phyloP scores from a whole-genome alignment of 2,797 vertebrate species.

The Pipistrellus kuhlii region DNA sequence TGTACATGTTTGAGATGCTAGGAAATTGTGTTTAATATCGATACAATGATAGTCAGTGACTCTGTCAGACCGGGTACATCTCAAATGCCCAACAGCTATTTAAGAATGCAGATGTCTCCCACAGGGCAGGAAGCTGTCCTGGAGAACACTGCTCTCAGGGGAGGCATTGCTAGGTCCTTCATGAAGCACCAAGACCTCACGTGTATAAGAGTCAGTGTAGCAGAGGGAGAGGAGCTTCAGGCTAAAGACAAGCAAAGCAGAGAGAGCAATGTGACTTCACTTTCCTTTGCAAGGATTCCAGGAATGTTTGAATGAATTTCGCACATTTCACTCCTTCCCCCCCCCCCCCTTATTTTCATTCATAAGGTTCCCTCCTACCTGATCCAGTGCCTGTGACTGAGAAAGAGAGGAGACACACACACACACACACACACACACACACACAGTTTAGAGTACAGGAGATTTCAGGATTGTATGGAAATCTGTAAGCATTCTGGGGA shows the following conservation, averaged over 20 bases:
- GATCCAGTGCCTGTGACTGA: background rate
- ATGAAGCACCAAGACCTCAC: background rate
- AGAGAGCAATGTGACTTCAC: background rate
- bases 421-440: background rate
- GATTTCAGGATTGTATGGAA: background rate
- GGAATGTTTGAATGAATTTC: slow-evolving; percentile 7
- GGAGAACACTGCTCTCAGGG: background rate
- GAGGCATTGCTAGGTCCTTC: background rate
- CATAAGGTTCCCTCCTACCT: background rate
- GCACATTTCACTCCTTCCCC: background rate
- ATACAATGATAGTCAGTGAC: slow-evolving; percentile 16
- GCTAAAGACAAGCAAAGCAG: background rate
- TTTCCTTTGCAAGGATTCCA: background rate
- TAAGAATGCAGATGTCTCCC: background rate
- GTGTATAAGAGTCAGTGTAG: background rate
- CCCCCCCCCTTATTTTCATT: background rate
- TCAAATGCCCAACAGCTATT: background rate
- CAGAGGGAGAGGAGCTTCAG: background rate
- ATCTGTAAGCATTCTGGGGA: slow-evolving; percentile 25
- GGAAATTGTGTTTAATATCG: background rate
- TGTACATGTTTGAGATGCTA: background rate
- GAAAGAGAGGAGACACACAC: background rate
- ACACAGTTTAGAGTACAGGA: background rate
- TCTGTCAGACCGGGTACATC: background rate
- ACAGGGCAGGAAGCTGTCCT: background rate